Conservation (phyloP, 1,140 invertebrate species). For the Homalodisca vitripennis region DNA sequence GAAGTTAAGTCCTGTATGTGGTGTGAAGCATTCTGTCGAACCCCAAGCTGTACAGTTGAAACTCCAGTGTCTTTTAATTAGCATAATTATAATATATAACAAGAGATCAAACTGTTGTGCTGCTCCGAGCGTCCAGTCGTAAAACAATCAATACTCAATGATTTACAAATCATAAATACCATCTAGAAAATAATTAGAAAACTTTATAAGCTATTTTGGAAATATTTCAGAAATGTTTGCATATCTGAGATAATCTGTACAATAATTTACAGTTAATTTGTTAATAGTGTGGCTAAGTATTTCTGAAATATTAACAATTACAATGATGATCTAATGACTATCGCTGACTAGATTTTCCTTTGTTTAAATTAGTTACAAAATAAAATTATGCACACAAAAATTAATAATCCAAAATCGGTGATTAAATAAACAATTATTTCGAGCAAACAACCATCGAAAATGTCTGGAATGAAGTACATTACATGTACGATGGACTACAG, state of each 20-base stretch:
- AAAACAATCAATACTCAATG: not conserved
- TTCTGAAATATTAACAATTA: constrained; percentile 23
- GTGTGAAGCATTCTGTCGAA: not conserved
- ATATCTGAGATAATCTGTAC: constrained; percentile 5
- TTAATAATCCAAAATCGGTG: not conserved
- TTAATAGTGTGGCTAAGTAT: constrained; percentile 13
- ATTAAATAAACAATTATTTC: not conserved
- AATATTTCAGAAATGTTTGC: constrained; percentile 13
- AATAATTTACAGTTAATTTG: constrained; percentile 21
- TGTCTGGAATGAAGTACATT: constrained; percentile 24
- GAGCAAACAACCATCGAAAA: not conserved
- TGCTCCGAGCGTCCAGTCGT: not conserved
- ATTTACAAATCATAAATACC: too few species aligned
- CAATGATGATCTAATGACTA: constrained; percentile 20
- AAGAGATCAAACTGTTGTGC: constrained; percentile 17
- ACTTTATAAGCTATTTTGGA: constrained; percentile 7
- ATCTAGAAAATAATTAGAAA: not conserved
- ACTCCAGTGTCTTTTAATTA: constrained; percentile 22
- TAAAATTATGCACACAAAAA: constrained; percentile 1
- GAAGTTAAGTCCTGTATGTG: constrained; percentile 1
- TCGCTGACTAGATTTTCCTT: constrained; percentile 13
- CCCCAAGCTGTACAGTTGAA: not conserved
- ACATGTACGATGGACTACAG: constrained; percentile 16
- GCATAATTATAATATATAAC: constrained; percentile 16
- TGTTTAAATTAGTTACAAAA: constrained; percentile 1